phyloP scores from a whole-genome alignment of 2,797 vertebrate species.

The Phyllotis vaccarum region DNA sequence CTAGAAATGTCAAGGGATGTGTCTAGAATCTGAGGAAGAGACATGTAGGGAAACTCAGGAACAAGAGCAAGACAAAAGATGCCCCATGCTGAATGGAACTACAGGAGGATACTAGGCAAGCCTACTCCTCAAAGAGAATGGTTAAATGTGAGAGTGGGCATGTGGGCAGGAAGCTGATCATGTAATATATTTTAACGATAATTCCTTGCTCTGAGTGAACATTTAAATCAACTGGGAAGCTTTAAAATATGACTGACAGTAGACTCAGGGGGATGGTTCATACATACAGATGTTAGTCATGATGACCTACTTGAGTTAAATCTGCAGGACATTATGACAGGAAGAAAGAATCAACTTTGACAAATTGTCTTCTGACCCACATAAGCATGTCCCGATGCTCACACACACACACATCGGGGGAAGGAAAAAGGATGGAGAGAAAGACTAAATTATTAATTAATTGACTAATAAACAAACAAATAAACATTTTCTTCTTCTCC shows the following conservation, averaged over 20 bases:
- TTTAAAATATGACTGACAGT: not conserved
- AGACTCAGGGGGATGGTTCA: not conserved
- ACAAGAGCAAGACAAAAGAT: not conserved
- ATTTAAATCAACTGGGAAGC: not conserved
- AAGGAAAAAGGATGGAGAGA: not conserved
- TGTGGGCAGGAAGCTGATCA: not conserved
- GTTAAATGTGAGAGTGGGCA: not conserved
- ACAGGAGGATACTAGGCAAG: not conserved
- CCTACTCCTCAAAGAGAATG: not conserved
- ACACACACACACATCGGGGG: not conserved
- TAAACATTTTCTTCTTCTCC: not conserved
- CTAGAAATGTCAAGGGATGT: not conserved
- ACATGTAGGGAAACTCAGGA: not conserved
- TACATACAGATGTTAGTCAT: not conserved
- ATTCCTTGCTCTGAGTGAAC: not conserved
- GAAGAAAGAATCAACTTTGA: not conserved
- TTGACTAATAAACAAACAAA: not conserved
- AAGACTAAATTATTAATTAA: not conserved
- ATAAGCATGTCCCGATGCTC: not conserved
- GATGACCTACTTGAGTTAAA: not conserved
- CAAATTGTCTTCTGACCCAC: not conserved
- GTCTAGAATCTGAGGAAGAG: not conserved
- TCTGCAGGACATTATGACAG: not conserved
- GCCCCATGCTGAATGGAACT: rapidly evolving
- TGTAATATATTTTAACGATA: not conserved